Evolutionary conservation across 2,113 vertebrate genomes (phyloP), one percentile per base, ranked within the genome.

Genomic region (Gulo gulo): DNA sequence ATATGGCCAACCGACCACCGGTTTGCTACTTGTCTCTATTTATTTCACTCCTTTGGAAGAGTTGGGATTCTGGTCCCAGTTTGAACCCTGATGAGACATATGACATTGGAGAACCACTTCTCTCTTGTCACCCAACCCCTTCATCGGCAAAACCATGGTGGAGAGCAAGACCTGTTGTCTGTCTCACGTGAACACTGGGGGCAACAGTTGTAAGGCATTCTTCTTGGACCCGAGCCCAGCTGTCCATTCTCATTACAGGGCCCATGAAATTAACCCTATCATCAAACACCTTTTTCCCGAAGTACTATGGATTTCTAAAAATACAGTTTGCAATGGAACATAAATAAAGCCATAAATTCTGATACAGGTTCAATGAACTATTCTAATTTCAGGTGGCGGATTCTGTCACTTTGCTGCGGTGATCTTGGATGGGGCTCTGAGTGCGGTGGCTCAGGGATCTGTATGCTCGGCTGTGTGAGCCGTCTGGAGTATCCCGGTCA

Each of bases 381-480:
- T 29, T 50, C 14, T 36, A 3, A 18, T 29, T 45, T 45, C n/a
- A 36, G 7, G n/a, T 29, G 73, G 29, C 7, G 4, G 63, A 73
- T 29, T 18, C 26, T 45, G 55, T n/a, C n/a, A 23, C 34, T 29
- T 52, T n/a, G 29, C 67, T 20, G 26, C n/a, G 11, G 5, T 21
- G 11, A 23, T n/a, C 9, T 36, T 9, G 24, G 10, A 15, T 6
- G 3, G 26, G 61, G 24, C 15, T 67, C 67, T 79, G 59, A 69
- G 11, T 2, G 1, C 20, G 8, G 26, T 0, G 13, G 36, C 31
- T 67, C 59, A 7, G 34, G 39, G 69, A n/a, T 23, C 21, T 14
- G 0, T 5, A 15, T 10, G 2, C 18, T 21, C 1, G 1, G 45
- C n/a, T 45, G 5, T 9, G 2, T 34, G 29, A 55, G 36, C 59